A percentile compares a stretch with the other conserved stretches of the same genome.
phyloP scores from a whole-genome alignment of 37 sponge, comb jelly and placozoan genomes.

The Geodia barretti region DNA sequence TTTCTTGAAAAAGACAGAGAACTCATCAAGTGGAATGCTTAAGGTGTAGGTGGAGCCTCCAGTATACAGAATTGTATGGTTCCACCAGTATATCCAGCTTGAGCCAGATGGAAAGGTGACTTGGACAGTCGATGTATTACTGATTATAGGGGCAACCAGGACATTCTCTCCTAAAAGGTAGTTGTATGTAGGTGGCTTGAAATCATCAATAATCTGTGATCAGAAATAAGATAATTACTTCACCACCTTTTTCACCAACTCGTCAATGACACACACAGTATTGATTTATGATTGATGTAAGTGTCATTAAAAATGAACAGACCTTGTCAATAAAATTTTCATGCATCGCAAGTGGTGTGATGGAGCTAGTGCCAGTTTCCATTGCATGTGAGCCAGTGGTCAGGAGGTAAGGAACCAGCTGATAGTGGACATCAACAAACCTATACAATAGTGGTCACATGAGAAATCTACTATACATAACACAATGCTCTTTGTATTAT shows the following conservation, averaged over 20 bases:
- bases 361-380: conserved; percentile 60
- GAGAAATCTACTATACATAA: no score
- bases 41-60: conserved; percentile 43
- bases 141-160: conserved; percentile 66
- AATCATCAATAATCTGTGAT: conserved; percentile 64
- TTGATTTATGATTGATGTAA: background rate
- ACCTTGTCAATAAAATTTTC: conserved; percentile 77
- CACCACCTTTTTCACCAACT: background rate
- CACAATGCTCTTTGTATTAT: no score
- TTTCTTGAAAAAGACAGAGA: conserved; percentile 51
- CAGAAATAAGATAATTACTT: background rate
- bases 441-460: no score
- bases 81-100: conserved; percentile 74
- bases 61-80: conserved; percentile 29
- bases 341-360: conserved; percentile 77
- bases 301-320: background rate
- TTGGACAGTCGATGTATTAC: conserved; percentile 17
- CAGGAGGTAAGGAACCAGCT: conserved; percentile 75
- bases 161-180: conserved; percentile 71
- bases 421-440: conserved; percentile 71
- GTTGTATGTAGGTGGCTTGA: conserved; percentile 80
- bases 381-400: conserved; percentile 68
- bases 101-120: conserved; percentile 61
- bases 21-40: conserved; percentile 44
- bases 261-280: background rate